phyloP scores from a whole-genome alignment of 2,888 invertebrate species.

The Nomada hirtipes region DNA sequence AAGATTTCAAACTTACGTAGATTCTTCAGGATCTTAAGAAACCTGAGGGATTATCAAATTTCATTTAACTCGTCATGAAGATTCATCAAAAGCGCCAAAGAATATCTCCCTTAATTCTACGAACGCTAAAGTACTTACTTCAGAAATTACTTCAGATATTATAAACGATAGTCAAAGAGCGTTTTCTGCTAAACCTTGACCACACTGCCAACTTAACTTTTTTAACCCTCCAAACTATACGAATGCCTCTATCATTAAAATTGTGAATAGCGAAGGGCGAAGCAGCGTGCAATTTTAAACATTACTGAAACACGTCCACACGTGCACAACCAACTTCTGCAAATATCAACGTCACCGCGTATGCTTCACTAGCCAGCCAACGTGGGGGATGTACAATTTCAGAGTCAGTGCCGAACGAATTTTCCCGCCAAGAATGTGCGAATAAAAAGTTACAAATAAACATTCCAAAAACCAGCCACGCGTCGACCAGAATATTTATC shows the following conservation, averaged over 20 bases:
- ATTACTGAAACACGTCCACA: neutral
- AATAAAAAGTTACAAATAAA: conserved; percentile 6
- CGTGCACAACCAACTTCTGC: conserved; percentile 5
- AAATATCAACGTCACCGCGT: conserved; percentile 2
- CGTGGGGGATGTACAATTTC: neutral
- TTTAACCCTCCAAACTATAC: too few relatives aligned
- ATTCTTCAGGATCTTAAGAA: neutral
- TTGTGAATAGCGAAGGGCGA: too few relatives aligned
- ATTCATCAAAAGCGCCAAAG: too few relatives aligned
- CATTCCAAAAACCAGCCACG: neutral
- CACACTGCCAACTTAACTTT: too few relatives aligned
- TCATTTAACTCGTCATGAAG: too few relatives aligned
- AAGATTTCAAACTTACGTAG: neutral
- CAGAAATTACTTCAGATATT: neutral
- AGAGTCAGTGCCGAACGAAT: neutral
- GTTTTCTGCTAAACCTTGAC: too few relatives aligned
- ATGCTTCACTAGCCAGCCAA: conserved; percentile 29
- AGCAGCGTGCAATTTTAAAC: neutral
- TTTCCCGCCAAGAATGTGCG: neutral
- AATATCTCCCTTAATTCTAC: too few relatives aligned
- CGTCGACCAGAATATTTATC: conserved; percentile 8
- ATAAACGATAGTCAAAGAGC: neutral
- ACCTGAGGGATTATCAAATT: too few relatives aligned
- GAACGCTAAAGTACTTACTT: neutral
- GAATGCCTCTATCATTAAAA: too few relatives aligned